Evolutionary conservation across 2,888 invertebrate genomes (phyloP), one percentile per base, ranked within the genome.

Genomic region (Eulithis prunata): DNA sequence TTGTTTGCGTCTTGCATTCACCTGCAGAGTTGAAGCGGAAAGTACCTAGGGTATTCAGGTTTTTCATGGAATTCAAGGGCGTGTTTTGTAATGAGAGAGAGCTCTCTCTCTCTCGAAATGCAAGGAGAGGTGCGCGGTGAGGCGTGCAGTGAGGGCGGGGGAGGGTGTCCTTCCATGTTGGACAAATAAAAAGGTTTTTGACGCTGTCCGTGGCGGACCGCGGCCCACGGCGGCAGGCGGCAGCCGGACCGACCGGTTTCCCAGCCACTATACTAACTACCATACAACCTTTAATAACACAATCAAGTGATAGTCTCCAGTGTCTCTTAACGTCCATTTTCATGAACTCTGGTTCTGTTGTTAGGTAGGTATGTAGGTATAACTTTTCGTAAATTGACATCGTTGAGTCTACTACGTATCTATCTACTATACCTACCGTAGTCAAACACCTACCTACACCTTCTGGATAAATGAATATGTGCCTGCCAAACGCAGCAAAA

Each of bases 131-230:
- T 63, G 61, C 65, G 60, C 66, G 71, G 63, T 65, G 43, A 71
- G 62, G 66, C 64, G 61, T 64, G 60, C 66, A 71, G 63, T 65
- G 60, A 65, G 72, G 72, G 69, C 70, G 68, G 73, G 64, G 74
- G 63, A 71, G 59, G 65, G 78, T 79, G 84, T 82, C 81, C 84
- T 87, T 82, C 82, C 80, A 71, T 75, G 72, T 78, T 68, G 75
- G 69, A 74, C 77, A 78, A 82, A 84, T 87, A 84, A 85, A 83
- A 87, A 85, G 84, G 85, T 83, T 84, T 84, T 84, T 80, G 84
- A 84, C 82, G 83, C 76, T 73, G 71, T 75, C 60, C 38, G 59
- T 28, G 53, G 56, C 61, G 58, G 53, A 59, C 67, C 38, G 59
- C 21, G 53, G 56, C 61, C 5, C 32, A 6, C 32, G 57, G 55